Conservation (phyloP, 2,797 vertebrate species). For the Notoglanidium macrostoma region DNA sequence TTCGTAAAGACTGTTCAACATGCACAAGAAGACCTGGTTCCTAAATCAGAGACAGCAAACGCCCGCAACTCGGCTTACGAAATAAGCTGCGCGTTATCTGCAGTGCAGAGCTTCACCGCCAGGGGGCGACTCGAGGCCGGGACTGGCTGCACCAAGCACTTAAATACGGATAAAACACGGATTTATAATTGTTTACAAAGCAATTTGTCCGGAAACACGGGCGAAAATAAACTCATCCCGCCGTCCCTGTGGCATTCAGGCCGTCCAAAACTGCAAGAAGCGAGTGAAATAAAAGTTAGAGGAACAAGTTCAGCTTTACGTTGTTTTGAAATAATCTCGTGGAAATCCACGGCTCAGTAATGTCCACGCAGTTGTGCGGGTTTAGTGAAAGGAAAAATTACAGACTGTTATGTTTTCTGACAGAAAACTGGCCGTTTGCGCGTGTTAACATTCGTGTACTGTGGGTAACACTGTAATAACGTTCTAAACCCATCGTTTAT, state of each 20-base stretch:
- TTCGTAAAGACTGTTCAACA: background rate
- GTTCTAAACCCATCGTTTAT: conserved; percentile 74
- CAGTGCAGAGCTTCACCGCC: conserved; percentile 60
- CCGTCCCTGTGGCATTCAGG: conserved; percentile 50
- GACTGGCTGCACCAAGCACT: conserved; percentile 76
- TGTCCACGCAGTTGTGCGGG: conserved; percentile 45
- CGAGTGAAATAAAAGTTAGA: conserved; percentile 70
- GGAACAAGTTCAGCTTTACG: conserved; percentile 79
- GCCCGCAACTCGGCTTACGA: conserved; percentile 53
- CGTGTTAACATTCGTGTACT: conserved; percentile 62
- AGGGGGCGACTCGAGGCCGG: conserved; percentile 68
- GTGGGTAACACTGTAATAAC: conserved; percentile 71
- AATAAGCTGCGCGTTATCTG: conserved; percentile 65
- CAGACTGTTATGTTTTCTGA: conserved; percentile 64
- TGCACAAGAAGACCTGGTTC: background rate
- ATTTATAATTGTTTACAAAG: conserved; percentile 71
- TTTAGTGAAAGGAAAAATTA: conserved; percentile 37
- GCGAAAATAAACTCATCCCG: background rate
- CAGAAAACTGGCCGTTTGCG: conserved; percentile 61
- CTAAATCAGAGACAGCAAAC: conserved; percentile 33
- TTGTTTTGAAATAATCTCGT: conserved; percentile 80
- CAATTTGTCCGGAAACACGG: background rate
- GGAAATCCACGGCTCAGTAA: conserved; percentile 64
- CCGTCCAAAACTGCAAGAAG: conserved; percentile 59
- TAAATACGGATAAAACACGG: conserved; percentile 75